These are phyloP conservation scores for Amniataba percoides DNA, from an alignment of 2,797 vertebrate species.

Conservation along the genomic window DNA sequence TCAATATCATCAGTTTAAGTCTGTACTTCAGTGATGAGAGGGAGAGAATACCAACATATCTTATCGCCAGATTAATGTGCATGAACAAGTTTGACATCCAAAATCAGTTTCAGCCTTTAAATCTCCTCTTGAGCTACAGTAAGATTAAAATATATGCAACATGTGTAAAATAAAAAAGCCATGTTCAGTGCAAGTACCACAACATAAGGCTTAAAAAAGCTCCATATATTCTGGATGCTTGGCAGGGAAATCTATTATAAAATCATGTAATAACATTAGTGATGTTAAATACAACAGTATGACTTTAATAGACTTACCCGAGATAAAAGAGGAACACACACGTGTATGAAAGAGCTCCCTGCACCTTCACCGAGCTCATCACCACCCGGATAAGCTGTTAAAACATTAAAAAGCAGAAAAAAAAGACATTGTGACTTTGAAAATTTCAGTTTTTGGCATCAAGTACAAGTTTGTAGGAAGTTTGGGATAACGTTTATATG, in stretches of 20 bases:
- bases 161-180: background rate
- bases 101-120: slow-evolving; percentile 19
- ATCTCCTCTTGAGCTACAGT: slow-evolving; percentile 11
- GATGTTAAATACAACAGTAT: background rate
- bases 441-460: background rate
- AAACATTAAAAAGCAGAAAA: slow-evolving; percentile 19
- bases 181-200: background rate
- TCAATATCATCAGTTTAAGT: background rate
- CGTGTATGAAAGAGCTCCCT: slow-evolving; percentile 92
- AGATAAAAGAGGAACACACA: slow-evolving; percentile 96
- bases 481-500: background rate
- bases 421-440: background rate
- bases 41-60: background rate
- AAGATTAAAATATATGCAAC: slow-evolving; percentile 25
- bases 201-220: background rate
- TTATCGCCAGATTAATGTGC: slow-evolving; percentile 11
- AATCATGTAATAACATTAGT: background rate
- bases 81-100: background rate
- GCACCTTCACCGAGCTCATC: slow-evolving; percentile 95
- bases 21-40: slow-evolving; percentile 1
- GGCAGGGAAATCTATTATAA: background rate
- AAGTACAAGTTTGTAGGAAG: background rate
- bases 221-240: background rate
- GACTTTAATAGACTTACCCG: slow-evolving; percentile 86
- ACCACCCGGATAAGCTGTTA: slow-evolving; percentile 93